phyloP scores from a whole-genome alignment of 2,888 invertebrate genomes.

The Subacronicta megacephala region DNA sequence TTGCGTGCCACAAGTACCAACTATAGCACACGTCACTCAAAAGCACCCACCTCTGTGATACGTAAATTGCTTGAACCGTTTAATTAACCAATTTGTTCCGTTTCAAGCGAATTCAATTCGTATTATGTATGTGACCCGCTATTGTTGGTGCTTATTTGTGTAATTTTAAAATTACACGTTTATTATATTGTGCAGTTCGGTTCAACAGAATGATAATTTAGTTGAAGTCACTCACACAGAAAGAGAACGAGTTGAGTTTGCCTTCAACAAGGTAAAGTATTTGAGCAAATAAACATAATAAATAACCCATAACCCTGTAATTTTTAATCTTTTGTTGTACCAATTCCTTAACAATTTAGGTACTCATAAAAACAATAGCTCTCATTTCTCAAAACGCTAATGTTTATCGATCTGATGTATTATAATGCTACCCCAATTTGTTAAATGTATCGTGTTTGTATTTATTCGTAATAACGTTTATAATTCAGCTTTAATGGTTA shows the following conservation, averaged over 20 bases:
- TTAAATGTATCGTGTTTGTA: constrained; percentile 42
- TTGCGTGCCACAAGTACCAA: constrained; percentile 37
- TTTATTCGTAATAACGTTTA: constrained; percentile 51
- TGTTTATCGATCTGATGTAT: constrained; percentile 29
- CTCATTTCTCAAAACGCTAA: constrained; percentile 17
- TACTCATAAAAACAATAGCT: constrained; percentile 1
- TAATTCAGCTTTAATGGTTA: constrained; percentile 57
- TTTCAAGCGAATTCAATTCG: constrained; percentile 72
- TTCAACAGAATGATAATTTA: constrained; percentile 41
- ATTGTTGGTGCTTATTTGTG: constrained; percentile 64
- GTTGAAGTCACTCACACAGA: constrained; percentile 33
- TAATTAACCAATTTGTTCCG: constrained; percentile 85
- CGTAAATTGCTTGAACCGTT: constrained; percentile 72
- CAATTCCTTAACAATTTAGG: constrained; percentile 2
- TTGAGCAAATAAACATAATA: too few species aligned
- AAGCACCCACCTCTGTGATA: constrained; percentile 68
- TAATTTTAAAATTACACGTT: constrained; percentile 61
- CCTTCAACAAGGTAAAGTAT: constrained; percentile 7
- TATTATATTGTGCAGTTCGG: constrained; percentile 46
- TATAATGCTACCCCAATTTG: constrained; percentile 39
- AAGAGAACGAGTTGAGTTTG: constrained; percentile 6
- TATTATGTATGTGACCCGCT: constrained; percentile 59
- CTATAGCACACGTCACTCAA: constrained; percentile 61
- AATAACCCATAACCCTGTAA: neutral
- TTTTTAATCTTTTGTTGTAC: constrained; percentile 9